These are phyloP conservation scores for Xiphorhynchus elegans DNA, from an alignment of 2,113 vertebrate genomes.

Conservation along the genomic window DNA sequence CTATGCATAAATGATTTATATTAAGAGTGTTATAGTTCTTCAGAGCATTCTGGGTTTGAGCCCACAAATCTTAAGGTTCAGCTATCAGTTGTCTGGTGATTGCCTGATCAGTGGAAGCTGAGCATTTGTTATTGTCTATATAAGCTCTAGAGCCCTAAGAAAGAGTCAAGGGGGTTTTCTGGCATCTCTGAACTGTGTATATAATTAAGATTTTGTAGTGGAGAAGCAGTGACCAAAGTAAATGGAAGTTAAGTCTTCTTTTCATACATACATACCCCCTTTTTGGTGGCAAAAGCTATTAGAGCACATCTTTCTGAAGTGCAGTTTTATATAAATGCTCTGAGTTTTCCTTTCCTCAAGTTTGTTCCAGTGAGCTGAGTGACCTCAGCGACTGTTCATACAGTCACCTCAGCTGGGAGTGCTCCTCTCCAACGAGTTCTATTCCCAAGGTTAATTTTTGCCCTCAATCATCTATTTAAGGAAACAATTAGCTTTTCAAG, in stretches of 20 bases:
- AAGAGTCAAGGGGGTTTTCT: not conserved
- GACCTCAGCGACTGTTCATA: not conserved
- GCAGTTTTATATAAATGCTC: not conserved
- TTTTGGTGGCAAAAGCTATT: not conserved
- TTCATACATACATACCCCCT: not conserved
- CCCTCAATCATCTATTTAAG: not conserved
- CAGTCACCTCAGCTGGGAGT: not conserved
- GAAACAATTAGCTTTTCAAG: conserved; percentile 16
- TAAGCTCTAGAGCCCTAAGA: not conserved
- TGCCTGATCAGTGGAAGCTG: not conserved
- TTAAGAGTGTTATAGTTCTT: not conserved
- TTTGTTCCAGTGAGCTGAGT: not conserved
- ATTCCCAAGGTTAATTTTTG: not conserved
- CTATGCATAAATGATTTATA: not conserved
- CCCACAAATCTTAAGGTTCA: not conserved
- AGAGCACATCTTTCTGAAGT: not conserved
- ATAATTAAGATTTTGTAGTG: not conserved
- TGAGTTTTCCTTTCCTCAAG: not conserved
- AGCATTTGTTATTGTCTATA: not conserved
- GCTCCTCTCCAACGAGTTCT: not conserved
- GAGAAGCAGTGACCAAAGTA: not conserved
- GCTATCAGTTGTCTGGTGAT: not conserved
- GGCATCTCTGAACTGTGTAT: not conserved
- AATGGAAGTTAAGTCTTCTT: not conserved
- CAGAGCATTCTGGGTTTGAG: not conserved